Conservation (phyloP, 2,113 vertebrate species). For the Zosterops pallidus region DNA sequence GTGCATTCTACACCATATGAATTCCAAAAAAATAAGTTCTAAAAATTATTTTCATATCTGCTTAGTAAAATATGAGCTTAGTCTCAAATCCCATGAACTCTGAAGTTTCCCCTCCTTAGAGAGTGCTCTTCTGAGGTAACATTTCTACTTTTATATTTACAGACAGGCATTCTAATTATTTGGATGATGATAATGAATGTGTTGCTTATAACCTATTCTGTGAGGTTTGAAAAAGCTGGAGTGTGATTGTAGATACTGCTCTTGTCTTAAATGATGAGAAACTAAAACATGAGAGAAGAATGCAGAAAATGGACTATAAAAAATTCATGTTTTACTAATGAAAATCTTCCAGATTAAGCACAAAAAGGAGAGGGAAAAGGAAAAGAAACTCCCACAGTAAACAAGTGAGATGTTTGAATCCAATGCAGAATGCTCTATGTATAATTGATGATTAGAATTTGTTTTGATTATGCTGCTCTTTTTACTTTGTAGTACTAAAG, state of each 20-base stretch:
- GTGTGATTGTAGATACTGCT: slow-evolving; percentile 44
- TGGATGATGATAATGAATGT: slow-evolving; percentile 64
- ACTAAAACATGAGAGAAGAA: slow-evolving; percentile 55
- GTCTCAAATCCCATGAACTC: slow-evolving; percentile 38
- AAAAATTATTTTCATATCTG: slow-evolving; percentile 4
- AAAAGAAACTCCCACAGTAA: slow-evolving; percentile 49
- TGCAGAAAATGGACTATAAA: slow-evolving; percentile 67
- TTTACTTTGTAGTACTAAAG: neutral
- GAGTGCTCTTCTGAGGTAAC: slow-evolving; percentile 44
- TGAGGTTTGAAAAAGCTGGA: slow-evolving; percentile 59
- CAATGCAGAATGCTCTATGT: neutral
- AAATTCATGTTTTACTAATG: slow-evolving; percentile 64
- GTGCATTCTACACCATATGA: neutral
- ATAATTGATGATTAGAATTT: slow-evolving; percentile 57
- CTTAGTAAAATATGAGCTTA: slow-evolving; percentile 33
- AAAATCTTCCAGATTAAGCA: slow-evolving; percentile 55
- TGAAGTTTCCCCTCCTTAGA: neutral
- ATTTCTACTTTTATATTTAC: slow-evolving; percentile 67
- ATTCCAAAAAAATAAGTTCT: slow-evolving; percentile 34
- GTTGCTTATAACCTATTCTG: slow-evolving; percentile 67
- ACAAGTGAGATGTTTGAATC: slow-evolving; percentile 25
- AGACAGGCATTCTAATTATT: slow-evolving; percentile 67
- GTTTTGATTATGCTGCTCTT: slow-evolving; percentile 23
- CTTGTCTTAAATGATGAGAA: slow-evolving; percentile 50
- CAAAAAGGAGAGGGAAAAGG: neutral